Base-by-base conservation (phyloP, 2,888 invertebrate species). In the Sinelater perroti region DNA sequence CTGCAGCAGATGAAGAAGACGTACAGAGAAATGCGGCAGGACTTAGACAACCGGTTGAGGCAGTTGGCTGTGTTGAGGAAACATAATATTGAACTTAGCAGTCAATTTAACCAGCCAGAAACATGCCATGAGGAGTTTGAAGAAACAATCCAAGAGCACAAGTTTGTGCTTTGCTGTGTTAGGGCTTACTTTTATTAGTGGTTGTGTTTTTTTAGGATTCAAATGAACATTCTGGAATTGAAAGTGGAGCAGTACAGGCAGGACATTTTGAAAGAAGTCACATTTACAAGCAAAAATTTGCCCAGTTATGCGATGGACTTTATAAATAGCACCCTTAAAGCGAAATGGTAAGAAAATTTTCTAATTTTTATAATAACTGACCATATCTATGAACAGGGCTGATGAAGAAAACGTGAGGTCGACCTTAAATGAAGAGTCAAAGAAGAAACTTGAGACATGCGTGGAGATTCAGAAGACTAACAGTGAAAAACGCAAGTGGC, bases 1-100 rank as follows among this genome's bases (percentile, higher is more conserved):
- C 61, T 74, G 17, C 62, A 65, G n/a, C 60, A 50, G 11, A 70
- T 75, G 69, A 71, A 72, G 40, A 38, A 63, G 16, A 66, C 67
- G 42, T 75, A 71, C 46, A 17, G 65, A 2, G 64, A 67, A 18
- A 68, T 72, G 66, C 68, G 67, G 55, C 64, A 64, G 14, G 71
- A 74, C 58, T 62, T 66, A 30, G 58, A 42, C 1, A 53, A 53
- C 26, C 61, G 66, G 10, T 17, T 67, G 36, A 55, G 67, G 26
- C 56, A 65, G 50, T 64, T 71, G 10, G 38, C 65, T 6, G 47
- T 57, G 10, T 60, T 75, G 17, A 63, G 65, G 17, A 64, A 57
- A 46, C 67, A 71, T 59, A 72, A 71, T 46, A 47, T 56, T 2
- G 63, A 57, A 11, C 52, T 72, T 4, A 54, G 63, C 4, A 57